Evolutionary conservation across 2,797 vertebrate species (phyloP).

Genomic region (Buceros bicornis): DNA sequence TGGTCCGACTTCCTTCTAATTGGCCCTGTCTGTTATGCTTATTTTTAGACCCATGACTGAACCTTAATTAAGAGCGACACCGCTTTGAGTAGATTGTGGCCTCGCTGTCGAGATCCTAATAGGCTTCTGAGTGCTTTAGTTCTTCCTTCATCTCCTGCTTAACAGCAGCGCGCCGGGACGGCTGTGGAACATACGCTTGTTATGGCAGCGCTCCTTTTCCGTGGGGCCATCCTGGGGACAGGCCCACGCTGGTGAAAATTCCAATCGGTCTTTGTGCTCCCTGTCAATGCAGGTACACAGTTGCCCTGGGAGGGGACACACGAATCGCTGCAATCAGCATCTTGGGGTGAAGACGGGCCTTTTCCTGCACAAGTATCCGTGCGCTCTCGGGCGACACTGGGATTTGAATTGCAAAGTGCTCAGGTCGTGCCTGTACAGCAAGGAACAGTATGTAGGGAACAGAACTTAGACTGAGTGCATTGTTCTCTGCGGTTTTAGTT

Average conservation of each 20-base stretch:
- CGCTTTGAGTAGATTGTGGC: constrained; percentile 58
- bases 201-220: accelerated
- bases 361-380: not conserved
- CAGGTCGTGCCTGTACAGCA: not conserved
- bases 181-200: not conserved
- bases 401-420: not conserved
- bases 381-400: not conserved
- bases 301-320: not conserved
- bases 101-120: constrained; percentile 45
- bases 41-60: constrained; percentile 58
- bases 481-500: not conserved
- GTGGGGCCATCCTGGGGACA: not conserved
- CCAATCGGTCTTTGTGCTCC: not conserved
- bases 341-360: not conserved
- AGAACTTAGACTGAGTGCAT: not conserved
- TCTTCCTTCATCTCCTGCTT: constrained; percentile 53
- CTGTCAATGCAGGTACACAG: not conserved
- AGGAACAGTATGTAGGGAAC: not conserved
- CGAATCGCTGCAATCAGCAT: not conserved
- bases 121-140: constrained; percentile 63
- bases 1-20: not conserved
- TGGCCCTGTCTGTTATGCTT: constrained; percentile 46
- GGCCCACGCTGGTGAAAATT: not conserved
- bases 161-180: accelerated
- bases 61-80: constrained; percentile 33